A percentile compares a stretch with the other conserved stretches of the same genome.
These are phyloP conservation scores for Urocynchramus pylzowi DNA, from an alignment of 2,113 vertebrate genomes.

Conservation along the genomic window DNA sequence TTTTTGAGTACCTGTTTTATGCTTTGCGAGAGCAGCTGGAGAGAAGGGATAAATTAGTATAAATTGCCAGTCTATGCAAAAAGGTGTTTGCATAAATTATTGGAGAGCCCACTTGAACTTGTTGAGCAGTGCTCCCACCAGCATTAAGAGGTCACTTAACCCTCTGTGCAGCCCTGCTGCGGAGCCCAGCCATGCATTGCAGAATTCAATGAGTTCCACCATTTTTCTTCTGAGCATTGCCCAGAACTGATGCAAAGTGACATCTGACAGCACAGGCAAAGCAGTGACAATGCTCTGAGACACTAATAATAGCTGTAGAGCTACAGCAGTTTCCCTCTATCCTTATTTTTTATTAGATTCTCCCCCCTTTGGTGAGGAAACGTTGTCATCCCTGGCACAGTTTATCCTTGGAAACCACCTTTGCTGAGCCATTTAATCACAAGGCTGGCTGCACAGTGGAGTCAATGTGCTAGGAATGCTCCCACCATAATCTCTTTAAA, in stretches of 20 bases:
- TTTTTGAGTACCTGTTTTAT: neutral
- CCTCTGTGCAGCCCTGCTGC: neutral
- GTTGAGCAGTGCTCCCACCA: constrained; percentile 28
- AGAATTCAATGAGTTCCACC: constrained; percentile 35
- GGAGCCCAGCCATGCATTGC: constrained; percentile 3
- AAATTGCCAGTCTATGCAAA: constrained; percentile 7
- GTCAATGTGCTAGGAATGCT: constrained; percentile 10
- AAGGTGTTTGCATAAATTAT: constrained; percentile 52
- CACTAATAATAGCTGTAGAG: constrained; percentile 58
- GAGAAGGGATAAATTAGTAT: constrained; percentile 6
- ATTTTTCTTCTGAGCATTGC: constrained; percentile 4
- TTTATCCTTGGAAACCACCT: constrained; percentile 58
- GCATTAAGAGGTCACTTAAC: constrained; percentile 41
- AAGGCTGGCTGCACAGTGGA: constrained; percentile 4
- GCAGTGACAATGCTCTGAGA: constrained; percentile 22
- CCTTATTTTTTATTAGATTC: constrained; percentile 50
- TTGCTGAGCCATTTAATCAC: constrained; percentile 38
- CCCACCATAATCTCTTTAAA: constrained; percentile 14
- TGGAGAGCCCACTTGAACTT: constrained; percentile 39
- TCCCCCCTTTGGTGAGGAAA: constrained; percentile 12
- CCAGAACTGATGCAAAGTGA: constrained; percentile 62
- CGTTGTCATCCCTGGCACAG: constrained; percentile 33
- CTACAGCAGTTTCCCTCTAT: constrained; percentile 13
- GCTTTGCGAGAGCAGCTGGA: neutral
- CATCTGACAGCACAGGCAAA: constrained; percentile 53